These are phyloP conservation scores for Matsumyia berberina DNA, from an alignment of 2,888 invertebrate species.

Conservation along the genomic window DNA sequence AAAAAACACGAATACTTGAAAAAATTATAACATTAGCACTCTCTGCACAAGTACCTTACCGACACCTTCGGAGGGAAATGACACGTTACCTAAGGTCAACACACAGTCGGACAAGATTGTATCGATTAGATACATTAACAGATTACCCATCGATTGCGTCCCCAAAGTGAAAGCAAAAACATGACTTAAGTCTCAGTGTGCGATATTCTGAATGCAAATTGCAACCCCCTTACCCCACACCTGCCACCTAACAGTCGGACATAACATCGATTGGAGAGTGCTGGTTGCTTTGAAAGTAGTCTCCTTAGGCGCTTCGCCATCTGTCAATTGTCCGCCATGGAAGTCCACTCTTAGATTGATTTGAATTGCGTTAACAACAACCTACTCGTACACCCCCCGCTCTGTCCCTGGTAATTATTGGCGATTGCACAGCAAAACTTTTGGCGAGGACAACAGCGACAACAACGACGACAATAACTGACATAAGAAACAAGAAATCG, in stretches of 20 bases:
- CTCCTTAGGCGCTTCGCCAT: slow-evolving; percentile 70
- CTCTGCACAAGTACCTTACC: not conserved
- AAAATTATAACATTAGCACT: not conserved
- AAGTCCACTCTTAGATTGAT: slow-evolving; percentile 52
- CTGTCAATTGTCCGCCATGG: slow-evolving; percentile 65
- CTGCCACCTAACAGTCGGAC: slow-evolving; percentile 4
- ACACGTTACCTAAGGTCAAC: slow-evolving; percentile 25
- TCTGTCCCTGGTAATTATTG: slow-evolving; percentile 56
- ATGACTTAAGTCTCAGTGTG: slow-evolving; percentile 38
- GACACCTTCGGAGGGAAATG: slow-evolving; percentile 12
- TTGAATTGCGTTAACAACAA: slow-evolving; percentile 51
- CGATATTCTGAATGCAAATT: slow-evolving; percentile 54
- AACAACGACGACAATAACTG: slow-evolving; percentile 1
- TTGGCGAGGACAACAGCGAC: slow-evolving; percentile 34
- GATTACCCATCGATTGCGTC: slow-evolving; percentile 57
- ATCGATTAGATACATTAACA: slow-evolving; percentile 56
- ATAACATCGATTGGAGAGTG: slow-evolving; percentile 39
- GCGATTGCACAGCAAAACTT: slow-evolving; percentile 34
- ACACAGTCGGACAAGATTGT: slow-evolving; percentile 5
- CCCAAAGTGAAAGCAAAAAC: slow-evolving; percentile 57
- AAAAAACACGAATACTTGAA: not conserved
- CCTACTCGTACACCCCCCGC: not conserved
- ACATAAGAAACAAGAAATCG: slow-evolving; percentile 64
- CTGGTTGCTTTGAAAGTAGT: slow-evolving; percentile 72
- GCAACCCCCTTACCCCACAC: not conserved